A percentile compares a stretch with the other conserved stretches of the same genome.
Evolutionary conservation across 2,888 invertebrate species (phyloP).

Genomic region (Orthosia cruda): DNA sequence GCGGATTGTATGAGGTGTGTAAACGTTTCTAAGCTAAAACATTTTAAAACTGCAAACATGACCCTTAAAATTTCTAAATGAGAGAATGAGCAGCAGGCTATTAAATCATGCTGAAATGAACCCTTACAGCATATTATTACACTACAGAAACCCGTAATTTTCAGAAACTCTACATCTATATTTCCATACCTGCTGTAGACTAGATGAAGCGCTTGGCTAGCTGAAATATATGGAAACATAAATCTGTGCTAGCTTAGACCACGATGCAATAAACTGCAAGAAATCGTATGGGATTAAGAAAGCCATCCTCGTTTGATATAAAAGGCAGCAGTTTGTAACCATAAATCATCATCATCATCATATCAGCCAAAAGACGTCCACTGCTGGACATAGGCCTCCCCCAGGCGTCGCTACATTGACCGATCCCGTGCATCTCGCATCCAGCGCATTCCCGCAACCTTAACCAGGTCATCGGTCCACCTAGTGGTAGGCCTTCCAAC

Average conservation of each 20-base stretch:
- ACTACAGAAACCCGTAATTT: conserved; percentile 2
- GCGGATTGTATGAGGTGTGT: too few relatives aligned
- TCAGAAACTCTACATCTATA: not conserved
- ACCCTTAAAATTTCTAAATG: too few relatives aligned
- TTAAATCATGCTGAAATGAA: not conserved
- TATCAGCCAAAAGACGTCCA: too few relatives aligned
- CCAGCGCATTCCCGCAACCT: too few relatives aligned
- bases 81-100: not conserved
- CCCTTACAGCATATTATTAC: not conserved
- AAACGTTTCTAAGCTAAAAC: too few relatives aligned
- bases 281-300: conserved; percentile 9
- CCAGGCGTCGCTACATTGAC: too few relatives aligned
- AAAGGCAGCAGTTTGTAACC: not conserved
- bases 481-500: too few relatives aligned
- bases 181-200: not conserved
- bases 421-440: too few relatives aligned
- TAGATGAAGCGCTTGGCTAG: not conserved
- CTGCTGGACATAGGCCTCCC: too few relatives aligned
- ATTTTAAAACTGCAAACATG: too few relatives aligned
- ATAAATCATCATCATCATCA: too few relatives aligned
- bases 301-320: not conserved
- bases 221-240: conserved; percentile 44
- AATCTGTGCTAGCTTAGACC: conserved; percentile 20
- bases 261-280: conserved; percentile 11
- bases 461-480: too few relatives aligned